Percentiles rank a stretch among this genome's conserved stretches.
Evolutionary conservation across 2,113 vertebrate species (phyloP).

Genomic region (Eptesicus fuscus): DNA sequence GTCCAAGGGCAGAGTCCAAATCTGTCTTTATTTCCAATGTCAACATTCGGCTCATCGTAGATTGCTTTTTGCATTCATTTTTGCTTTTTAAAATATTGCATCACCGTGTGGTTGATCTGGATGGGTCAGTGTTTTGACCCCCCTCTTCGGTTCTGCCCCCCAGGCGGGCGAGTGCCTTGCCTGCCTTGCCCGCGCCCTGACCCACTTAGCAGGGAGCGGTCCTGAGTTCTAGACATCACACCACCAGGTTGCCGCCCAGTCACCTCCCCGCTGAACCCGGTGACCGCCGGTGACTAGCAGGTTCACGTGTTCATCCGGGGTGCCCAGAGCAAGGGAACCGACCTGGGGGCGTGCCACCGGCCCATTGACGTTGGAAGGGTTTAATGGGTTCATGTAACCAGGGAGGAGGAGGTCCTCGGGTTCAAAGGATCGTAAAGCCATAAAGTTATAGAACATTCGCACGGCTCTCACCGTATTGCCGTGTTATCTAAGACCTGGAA

Average conservation of each 20-base stretch:
- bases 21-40: background rate
- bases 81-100: background rate
- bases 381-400: constrained; percentile 52
- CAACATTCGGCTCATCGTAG: background rate
- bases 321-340: background rate
- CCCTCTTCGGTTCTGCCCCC: background rate
- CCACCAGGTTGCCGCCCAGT: background rate
- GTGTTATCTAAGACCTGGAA: constrained; percentile 17
- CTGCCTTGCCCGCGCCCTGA: background rate
- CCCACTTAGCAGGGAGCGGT: background rate
- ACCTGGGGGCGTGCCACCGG: background rate
- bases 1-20: background rate
- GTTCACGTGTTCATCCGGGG: background rate
- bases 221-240: background rate
- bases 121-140: background rate
- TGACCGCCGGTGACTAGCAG: background rate
- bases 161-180: accelerated
- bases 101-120: background rate
- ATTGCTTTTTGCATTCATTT: background rate
- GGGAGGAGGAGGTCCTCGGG: constrained; percentile 31
- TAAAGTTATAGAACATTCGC: constrained; percentile 52
- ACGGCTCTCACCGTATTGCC: background rate
- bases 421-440: constrained; percentile 61
- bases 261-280: background rate
- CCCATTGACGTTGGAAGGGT: background rate